A percentile compares a stretch with the other conserved stretches of the same genome.
Evolutionary conservation across 2,888 invertebrate species (phyloP).

Genomic region (Drosophila vallismaia): DNA sequence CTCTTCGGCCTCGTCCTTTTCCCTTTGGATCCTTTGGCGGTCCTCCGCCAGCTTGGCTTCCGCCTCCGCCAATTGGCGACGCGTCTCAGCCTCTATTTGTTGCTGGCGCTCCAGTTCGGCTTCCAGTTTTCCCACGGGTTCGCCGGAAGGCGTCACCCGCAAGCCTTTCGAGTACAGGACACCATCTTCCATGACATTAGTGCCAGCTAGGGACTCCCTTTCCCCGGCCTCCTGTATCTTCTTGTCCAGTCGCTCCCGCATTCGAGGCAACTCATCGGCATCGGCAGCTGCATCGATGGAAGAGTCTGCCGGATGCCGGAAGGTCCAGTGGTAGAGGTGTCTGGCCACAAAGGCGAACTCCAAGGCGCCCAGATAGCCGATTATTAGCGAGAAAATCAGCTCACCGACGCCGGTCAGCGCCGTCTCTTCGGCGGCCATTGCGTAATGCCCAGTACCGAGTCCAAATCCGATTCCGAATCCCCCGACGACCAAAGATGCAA

Average conservation of each 20-base stretch:
- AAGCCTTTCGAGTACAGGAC: conserved; percentile 81
- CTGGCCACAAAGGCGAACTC: conserved; percentile 85
- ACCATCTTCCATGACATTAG: conserved; percentile 82
- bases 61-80: conserved; percentile 75
- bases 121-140: conserved; percentile 57
- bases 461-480: conserved; percentile 19
- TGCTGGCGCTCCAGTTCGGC: conserved; percentile 77
- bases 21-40: conserved; percentile 44
- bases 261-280: conserved; percentile 65
- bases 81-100: conserved; percentile 77
- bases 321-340: conserved; percentile 82
- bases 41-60: conserved; percentile 72
- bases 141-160: conserved; percentile 76
- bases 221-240: conserved; percentile 69
- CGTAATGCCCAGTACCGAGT: conserved; percentile 14
- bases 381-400: conserved; percentile 89
- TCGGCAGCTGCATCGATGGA: conserved; percentile 53
- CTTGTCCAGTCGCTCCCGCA: conserved; percentile 77
- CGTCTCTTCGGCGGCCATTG: conserved; percentile 68
- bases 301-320: conserved; percentile 63
- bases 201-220: conserved; percentile 63
- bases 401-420: conserved; percentile 87
- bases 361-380: conserved; percentile 90
- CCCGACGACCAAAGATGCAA: conserved; percentile 49
- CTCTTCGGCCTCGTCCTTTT: conserved; percentile 51